Evolutionary conservation across 2,797 vertebrate species (phyloP).

Genomic region (Catamblyrhynchus diadema): DNA sequence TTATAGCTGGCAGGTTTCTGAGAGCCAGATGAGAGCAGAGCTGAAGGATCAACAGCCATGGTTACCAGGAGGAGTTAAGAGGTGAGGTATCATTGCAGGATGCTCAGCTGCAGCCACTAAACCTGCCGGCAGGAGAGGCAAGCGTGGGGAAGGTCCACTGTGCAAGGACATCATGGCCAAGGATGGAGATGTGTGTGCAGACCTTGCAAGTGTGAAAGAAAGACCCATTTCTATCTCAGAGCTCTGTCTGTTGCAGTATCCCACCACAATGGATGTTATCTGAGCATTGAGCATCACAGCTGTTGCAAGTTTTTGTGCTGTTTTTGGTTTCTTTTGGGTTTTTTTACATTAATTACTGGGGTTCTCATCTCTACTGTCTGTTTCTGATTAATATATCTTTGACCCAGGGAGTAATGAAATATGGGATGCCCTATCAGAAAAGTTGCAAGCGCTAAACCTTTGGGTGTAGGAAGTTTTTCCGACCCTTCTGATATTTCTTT

Average conservation of each 20-base stretch:
- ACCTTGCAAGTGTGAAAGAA: not conserved
- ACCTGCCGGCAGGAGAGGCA: not conserved
- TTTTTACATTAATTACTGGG: not conserved
- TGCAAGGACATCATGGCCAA: not conserved
- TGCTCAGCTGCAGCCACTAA: not conserved
- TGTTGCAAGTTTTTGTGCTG: not conserved
- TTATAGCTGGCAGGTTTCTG: not conserved
- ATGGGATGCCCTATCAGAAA: not conserved
- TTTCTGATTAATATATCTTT: not conserved
- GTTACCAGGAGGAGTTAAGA: not conserved
- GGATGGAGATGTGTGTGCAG: not conserved
- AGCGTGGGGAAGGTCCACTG: rapidly evolving
- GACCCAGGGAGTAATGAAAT: not conserved
- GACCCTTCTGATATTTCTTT: not conserved
- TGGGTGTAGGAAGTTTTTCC: not conserved
- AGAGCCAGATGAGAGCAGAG: not conserved
- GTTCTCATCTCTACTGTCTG: not conserved
- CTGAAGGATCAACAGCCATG: not conserved
- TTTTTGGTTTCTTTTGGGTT: rapidly evolving
- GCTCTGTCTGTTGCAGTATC: not conserved
- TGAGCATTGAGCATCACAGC: not conserved
- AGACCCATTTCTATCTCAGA: not conserved
- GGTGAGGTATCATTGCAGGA: not conserved
- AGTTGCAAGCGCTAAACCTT: not conserved
- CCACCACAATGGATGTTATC: not conserved